These are phyloP conservation scores for Cremastinae sp. DNA, from an alignment of 2,888 invertebrate genomes.

Conservation along the genomic window DNA sequence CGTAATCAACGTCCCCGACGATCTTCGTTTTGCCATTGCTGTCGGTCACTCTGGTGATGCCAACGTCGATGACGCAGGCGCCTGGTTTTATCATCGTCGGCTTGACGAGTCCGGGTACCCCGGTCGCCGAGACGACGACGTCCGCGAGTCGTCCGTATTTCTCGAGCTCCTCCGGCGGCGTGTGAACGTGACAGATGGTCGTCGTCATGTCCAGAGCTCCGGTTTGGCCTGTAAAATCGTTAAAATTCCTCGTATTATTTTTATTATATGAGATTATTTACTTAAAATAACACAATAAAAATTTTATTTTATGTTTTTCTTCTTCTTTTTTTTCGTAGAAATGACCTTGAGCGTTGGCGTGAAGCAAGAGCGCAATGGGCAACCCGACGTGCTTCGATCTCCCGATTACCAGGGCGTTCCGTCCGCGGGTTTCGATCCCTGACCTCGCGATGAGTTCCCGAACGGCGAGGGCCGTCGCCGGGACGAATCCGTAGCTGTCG, in stretches of 20 bases:
- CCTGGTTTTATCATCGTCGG: conserved; percentile 94
- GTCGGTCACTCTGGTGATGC: conserved; percentile 88
- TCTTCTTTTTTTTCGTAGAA: not conserved
- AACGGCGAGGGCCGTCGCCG: conserved; percentile 78
- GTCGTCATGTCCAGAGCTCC: conserved; percentile 93
- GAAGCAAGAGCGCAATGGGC: conserved; percentile 92
- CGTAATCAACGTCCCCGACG: conserved; percentile 95
- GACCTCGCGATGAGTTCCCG: conserved; percentile 80
- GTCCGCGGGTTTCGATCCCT: conserved; percentile 90
- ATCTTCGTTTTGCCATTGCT: conserved; percentile 86
- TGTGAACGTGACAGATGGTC: conserved; percentile 93
- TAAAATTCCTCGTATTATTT: not conserved
- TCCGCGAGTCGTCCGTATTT: conserved; percentile 88
- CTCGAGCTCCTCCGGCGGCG: conserved; percentile 89
- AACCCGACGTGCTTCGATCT: conserved; percentile 96
- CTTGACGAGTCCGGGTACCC: conserved; percentile 88
- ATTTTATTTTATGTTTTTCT: not conserved
- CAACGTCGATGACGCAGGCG: conserved; percentile 94
- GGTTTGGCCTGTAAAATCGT: conserved; percentile 73
- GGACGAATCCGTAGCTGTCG: conserved; percentile 81
- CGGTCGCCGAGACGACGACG: conserved; percentile 88
- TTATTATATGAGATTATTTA: too few species aligned
- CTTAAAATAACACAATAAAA: too few species aligned
- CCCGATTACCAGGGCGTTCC: conserved; percentile 93
- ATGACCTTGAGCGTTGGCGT: conserved; percentile 88